Evolutionary conservation across 2,888 invertebrate genomes (phyloP).

Genomic region (Chironomus tentans): DNA sequence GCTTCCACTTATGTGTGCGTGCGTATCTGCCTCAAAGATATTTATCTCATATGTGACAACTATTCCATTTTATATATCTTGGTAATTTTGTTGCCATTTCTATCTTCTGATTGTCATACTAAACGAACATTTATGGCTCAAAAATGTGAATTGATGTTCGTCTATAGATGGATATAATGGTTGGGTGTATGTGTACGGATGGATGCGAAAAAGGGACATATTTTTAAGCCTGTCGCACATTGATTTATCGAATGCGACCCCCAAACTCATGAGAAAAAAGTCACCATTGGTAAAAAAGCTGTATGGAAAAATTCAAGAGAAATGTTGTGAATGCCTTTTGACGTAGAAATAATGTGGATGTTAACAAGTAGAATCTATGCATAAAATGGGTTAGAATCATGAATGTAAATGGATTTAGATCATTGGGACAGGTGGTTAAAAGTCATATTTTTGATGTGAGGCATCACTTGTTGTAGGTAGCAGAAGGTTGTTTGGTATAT

Average conservation of each 20-base stretch:
- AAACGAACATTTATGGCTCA: neutral
- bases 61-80: neutral
- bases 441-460: too few species aligned
- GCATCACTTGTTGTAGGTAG: too few species aligned
- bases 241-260: conserved; percentile 20
- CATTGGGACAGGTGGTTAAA: too few species aligned
- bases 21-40: neutral
- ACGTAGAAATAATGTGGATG: too few species aligned
- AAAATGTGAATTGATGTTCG: neutral
- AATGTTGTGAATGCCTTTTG: neutral
- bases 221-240: conserved; percentile 17
- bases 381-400: too few species aligned
- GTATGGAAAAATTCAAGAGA: neutral
- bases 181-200: neutral
- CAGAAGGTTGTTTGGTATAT: too few species aligned
- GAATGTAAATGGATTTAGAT: too few species aligned
- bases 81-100: neutral
- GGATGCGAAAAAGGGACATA: neutral
- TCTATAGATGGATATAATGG: neutral
- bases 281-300: too few species aligned
- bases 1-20: neutral
- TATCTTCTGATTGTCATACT: neutral
- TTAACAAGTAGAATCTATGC: too few species aligned
- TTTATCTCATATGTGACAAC: neutral
- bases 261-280: too few species aligned